Base-by-base conservation (phyloP, 2,797 vertebrate genomes). In the Crocodylus rhombifer region DNA sequence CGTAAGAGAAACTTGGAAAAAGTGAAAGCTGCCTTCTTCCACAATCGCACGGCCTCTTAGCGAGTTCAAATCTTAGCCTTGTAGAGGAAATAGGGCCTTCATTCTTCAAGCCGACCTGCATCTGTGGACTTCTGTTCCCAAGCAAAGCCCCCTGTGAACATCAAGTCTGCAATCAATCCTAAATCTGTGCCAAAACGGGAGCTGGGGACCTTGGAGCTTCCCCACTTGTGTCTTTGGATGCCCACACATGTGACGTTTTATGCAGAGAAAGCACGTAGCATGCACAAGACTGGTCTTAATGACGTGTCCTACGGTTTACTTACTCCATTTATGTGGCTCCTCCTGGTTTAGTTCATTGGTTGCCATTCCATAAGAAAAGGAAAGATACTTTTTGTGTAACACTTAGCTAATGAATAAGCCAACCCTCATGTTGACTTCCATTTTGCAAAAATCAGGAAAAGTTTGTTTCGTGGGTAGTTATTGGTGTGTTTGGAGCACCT, bases 321-420 rank as follows among this genome's bases (percentile, higher is more conserved):
- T 33, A 8, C 3, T 56, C 36, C 51, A 15, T 16, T 73, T 51
- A 14, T 73, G 36, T 9, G 9, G 69, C 51, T 73, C 9, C 23
- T 42, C 36, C 21, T 42, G 23, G 14, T 73, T 0, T 15, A 11
- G 6, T 63, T 84, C 30, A 18, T 2, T 0, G 6, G 2, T 30
- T 87, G 36, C 74, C 26, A 75, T 86, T 30, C 64, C 57, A 2
- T 57, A 30, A 4, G 18, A 61, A 71, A 21, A 42, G 58, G 14
- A 42, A 42, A 77, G 33, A 51, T 21, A 64, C 26, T 10, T 2
- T 1, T 14, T 80, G n/a, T n/a, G 10, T 84, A 69, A 7, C 5
- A 2, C 63, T 33, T 61, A 60, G 12, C 8, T 14, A 33, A 36
- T 18, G 75, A 6, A 58, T 65, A 17, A 78, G 25, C 33, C 21